These are phyloP conservation scores for Drosophila virilis DNA, from an alignment of 1,140 invertebrate genomes.

Conservation along the genomic window DNA sequence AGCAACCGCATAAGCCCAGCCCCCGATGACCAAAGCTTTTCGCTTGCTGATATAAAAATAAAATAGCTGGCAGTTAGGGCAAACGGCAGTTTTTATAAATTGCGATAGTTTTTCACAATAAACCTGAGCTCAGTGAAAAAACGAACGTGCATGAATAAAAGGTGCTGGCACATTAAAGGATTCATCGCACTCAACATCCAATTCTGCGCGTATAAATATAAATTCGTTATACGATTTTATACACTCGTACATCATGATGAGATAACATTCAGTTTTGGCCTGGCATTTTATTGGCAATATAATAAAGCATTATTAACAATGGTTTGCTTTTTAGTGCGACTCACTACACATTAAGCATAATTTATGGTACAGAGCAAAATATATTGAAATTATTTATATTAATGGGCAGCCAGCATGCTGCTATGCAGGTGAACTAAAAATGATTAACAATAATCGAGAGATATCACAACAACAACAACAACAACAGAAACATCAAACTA, in stretches of 20 bases:
- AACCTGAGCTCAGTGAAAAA: slow-evolving; percentile 45
- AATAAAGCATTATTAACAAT: slow-evolving; percentile 58
- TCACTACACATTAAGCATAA: slow-evolving; percentile 37
- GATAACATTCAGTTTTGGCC: slow-evolving; percentile 50
- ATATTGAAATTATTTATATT: slow-evolving; percentile 46
- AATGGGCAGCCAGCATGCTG: slow-evolving; percentile 16
- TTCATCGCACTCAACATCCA: slow-evolving; percentile 60
- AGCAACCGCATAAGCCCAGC: not conserved
- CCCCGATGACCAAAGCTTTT: slow-evolving; percentile 34
- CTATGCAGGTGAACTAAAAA: slow-evolving; percentile 36
- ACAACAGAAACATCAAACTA: slow-evolving; percentile 1
- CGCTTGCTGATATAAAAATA: slow-evolving; percentile 54
- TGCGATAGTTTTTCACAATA: slow-evolving; percentile 52
- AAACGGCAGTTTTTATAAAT: slow-evolving; percentile 46
- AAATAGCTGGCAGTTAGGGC: slow-evolving; percentile 37
- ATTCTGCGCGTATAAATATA: slow-evolving; percentile 39
- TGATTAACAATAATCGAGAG: slow-evolving; percentile 1
- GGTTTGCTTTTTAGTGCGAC: slow-evolving; percentile 29
- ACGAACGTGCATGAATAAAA: slow-evolving; percentile 47
- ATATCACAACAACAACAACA: not conserved
- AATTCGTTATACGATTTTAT: slow-evolving; percentile 13
- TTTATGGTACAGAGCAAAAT: slow-evolving; percentile 35
- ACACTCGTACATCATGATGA: slow-evolving; percentile 37
- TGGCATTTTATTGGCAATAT: slow-evolving; percentile 42
- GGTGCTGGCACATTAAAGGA: slow-evolving; percentile 67